Evolutionary conservation across 2,113 vertebrate genomes (phyloP), one percentile per base, ranked within the genome.

Genomic region (Tichodroma muraria): DNA sequence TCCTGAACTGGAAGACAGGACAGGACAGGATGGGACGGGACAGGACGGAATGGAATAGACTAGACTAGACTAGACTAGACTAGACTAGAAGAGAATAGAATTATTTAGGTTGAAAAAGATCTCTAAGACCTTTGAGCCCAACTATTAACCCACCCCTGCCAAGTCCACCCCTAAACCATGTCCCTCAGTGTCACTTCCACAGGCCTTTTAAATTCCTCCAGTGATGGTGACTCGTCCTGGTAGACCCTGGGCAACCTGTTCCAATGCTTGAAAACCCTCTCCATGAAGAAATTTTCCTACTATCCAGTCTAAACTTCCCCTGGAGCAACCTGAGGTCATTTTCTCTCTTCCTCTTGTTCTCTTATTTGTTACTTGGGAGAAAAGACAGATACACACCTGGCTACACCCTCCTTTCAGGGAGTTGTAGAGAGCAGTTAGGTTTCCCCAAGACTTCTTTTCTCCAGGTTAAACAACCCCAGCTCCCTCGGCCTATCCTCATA

Each of bases 321-420:
- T 54, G 12, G 61, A 40, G n/a, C n/a, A 69, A 42, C 21, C 21
- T 54, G 25, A 69, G n/a, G 30, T 24, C 1, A 22, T 68, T 75
- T 40, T 20, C 7, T 61, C 20, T 60, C 1, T 0, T 38, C 9
- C 4, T 68, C 9, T n/a, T 16, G 4, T 40, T 47, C 4, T 68
- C 9, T n/a, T 16, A 4, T 40, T 47, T 35, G 17, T 54, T 19
- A 42, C 25, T 27, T 16, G 30, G 47, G 47, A 82, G n/a, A 69
- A 61, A 68, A 69, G 40, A 40, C 30, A 35, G 15, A 35, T 4
- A 15, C 40, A 24, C 47, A 54, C 40, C 54, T 61, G n/a, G 17
- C 10, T 42, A 30, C 10, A 23, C 22, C 35, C 25, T 61, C 28
- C 31, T 53, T 14, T 61, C 54, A 61, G 35, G n/a, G 13, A 22